Evolutionary conservation across 64 coral and sea anemone species (phyloP).

Genomic region (Actinia tenebrosa): DNA sequence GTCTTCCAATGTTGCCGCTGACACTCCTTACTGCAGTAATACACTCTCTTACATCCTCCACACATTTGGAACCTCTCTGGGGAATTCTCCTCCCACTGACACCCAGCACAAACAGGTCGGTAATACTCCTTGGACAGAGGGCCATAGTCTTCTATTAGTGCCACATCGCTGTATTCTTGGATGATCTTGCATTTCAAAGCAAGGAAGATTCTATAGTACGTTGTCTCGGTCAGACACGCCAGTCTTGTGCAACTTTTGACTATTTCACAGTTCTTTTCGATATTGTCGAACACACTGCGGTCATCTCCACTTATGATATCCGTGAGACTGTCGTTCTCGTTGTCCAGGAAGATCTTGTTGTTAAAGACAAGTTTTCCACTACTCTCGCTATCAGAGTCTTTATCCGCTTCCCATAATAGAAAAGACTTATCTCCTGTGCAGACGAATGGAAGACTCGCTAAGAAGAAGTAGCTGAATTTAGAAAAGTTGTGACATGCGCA

Average conservation of each 20-base stretch:
- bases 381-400: not conserved
- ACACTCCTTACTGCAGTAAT: slow-evolving; percentile 38
- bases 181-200: not conserved
- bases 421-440: not conserved
- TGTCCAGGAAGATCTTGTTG: not conserved
- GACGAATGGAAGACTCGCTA: not conserved
- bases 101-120: slow-evolving; percentile 2
- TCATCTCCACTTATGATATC: slow-evolving; percentile 1
- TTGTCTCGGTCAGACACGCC: not conserved
- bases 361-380: not conserved
- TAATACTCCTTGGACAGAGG: not conserved
- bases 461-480: not conserved
- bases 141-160: slow-evolving; percentile 3
- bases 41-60: slow-evolving; percentile 37
- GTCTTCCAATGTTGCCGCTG: slow-evolving; percentile 44
- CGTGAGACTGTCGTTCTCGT: not conserved
- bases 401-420: not conserved
- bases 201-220: not conserved
- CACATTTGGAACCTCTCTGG: slow-evolving; percentile 24
- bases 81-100: slow-evolving; percentile 17
- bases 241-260: not conserved
- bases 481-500: not conserved
- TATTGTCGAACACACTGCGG: not conserved
- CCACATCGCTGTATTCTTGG: not conserved
- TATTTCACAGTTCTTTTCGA: slow-evolving; percentile 1